Percentiles rank a stretch among this genome's conserved stretches.
phyloP scores from a whole-genome alignment of 2,113 vertebrate genomes.

The Mus pahari region DNA sequence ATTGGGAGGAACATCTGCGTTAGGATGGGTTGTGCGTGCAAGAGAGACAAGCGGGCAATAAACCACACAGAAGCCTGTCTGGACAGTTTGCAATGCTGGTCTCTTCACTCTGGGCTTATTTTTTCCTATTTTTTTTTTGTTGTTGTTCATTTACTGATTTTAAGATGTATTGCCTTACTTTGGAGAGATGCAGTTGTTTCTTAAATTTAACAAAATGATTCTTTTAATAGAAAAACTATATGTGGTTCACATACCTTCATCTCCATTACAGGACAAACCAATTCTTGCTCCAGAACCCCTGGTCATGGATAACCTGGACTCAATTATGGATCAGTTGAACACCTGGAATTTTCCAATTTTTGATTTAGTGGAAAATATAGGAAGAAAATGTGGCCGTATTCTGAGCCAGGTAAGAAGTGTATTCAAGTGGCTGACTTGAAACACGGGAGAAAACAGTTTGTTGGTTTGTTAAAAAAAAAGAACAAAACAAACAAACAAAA shows the following conservation, averaged over 20 bases:
- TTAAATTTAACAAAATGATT: not conserved
- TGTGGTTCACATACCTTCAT: conserved; percentile 55
- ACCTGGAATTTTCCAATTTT: conserved; percentile 99
- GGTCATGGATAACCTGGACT: conserved; percentile 95
- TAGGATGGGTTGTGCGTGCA: not conserved
- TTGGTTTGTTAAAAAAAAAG: not conserved
- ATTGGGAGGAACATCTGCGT: not conserved
- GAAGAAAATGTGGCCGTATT: conserved; percentile 94
- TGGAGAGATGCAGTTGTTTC: not conserved
- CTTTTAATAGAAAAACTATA: not conserved
- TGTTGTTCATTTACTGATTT: not conserved
- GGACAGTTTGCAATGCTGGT: not conserved
- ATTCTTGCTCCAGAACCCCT: conserved; percentile 95
- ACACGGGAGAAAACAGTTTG: not conserved
- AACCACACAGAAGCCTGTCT: not conserved
- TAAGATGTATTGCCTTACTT: conserved; percentile 31
- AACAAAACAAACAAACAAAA: too few relatives aligned
- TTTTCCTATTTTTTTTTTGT: not conserved
- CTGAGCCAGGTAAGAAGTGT: conserved; percentile 95
- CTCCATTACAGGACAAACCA: conserved; percentile 90
- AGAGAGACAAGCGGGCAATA: not conserved
- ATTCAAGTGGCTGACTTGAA: not conserved
- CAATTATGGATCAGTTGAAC: conserved; percentile 94
- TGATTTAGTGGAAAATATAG: conserved; percentile 95
- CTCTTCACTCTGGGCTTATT: not conserved